A percentile compares a stretch with the other conserved stretches of the same genome.
These are phyloP conservation scores for Thaumatotibia leucotreta DNA, from an alignment of 1,140 invertebrate species.

Conservation along the genomic window DNA sequence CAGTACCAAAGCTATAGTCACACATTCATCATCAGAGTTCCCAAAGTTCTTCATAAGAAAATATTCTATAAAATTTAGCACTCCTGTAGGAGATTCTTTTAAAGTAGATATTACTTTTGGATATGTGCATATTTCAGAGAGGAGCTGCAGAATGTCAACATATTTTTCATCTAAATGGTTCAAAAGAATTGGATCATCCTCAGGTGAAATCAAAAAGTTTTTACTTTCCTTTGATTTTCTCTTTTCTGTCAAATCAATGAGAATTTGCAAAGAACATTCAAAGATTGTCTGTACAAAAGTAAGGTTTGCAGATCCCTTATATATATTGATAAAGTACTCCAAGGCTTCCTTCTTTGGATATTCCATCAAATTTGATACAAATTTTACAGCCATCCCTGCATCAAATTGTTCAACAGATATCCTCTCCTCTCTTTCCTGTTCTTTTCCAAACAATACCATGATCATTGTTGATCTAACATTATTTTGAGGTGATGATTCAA, in stretches of 20 bases:
- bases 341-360: conserved; percentile 37
- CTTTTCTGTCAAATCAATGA: conserved; percentile 37
- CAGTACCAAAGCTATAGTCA: conserved; percentile 71
- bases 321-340: conserved; percentile 42
- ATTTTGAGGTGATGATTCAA: conserved; percentile 40
- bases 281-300: conserved; percentile 37
- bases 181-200: conserved; percentile 56
- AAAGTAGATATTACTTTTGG: conserved; percentile 53
- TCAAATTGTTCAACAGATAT: conserved; percentile 52
- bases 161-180: conserved; percentile 53
- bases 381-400: conserved; percentile 54
- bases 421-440: not conserved
- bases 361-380: conserved; percentile 16
- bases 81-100: conserved; percentile 49
- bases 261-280: conserved; percentile 38
- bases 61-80: conserved; percentile 61
- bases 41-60: conserved; percentile 46
- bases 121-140: conserved; percentile 52
- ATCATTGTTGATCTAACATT: conserved; percentile 32
- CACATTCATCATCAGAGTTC: conserved; percentile 56
- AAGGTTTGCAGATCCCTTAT: conserved; percentile 31
- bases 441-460: conserved; percentile 42
- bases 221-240: conserved; percentile 30
- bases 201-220: conserved; percentile 47
- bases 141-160: conserved; percentile 44